phyloP scores from a whole-genome alignment of 2,888 invertebrate species.

The Automeris io region DNA sequence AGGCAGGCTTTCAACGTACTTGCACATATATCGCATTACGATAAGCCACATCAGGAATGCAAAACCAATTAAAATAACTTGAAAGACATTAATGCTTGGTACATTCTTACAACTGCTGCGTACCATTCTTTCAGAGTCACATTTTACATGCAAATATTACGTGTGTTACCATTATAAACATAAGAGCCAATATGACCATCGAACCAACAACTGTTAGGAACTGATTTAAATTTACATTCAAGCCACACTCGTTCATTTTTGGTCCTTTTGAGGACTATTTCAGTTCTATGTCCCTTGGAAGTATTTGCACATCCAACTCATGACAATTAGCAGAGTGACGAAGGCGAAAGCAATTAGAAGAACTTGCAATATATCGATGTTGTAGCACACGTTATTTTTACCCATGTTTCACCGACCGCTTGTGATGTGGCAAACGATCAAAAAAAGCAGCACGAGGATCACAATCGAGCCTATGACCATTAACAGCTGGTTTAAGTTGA shows the following conservation, averaged over 20 bases:
- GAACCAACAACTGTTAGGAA: slow-evolving; percentile 29
- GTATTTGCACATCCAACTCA: slow-evolving; percentile 60
- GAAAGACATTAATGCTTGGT: slow-evolving; percentile 14
- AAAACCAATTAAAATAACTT: slow-evolving; percentile 24
- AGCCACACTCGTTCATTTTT: slow-evolving; percentile 13
- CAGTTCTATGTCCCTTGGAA: slow-evolving; percentile 28
- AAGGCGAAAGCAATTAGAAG: slow-evolving; percentile 49
- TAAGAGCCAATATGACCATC: slow-evolving; percentile 18
- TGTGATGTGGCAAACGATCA: slow-evolving; percentile 53
- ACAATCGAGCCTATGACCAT: slow-evolving; percentile 53
- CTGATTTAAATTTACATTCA: slow-evolving; percentile 22
- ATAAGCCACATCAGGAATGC: slow-evolving; percentile 39
- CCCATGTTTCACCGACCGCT: slow-evolving; percentile 36
- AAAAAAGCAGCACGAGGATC: slow-evolving; percentile 45
- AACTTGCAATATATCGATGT: slow-evolving; percentile 41
- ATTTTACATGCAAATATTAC: slow-evolving; percentile 12
- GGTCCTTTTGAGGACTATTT: too few relatives aligned
- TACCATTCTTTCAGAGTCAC: background rate
- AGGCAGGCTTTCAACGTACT: slow-evolving; percentile 34
- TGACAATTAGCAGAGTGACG: slow-evolving; percentile 41
- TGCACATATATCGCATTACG: slow-evolving; percentile 32
- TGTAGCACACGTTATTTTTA: slow-evolving; percentile 25
- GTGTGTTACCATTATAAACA: slow-evolving; percentile 24
- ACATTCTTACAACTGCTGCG: background rate
- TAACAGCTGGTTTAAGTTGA: slow-evolving; percentile 51